Evolutionary conservation across 2,113 vertebrate species (phyloP).

Genomic region (Pseudorhombus dupliciocellatus): DNA sequence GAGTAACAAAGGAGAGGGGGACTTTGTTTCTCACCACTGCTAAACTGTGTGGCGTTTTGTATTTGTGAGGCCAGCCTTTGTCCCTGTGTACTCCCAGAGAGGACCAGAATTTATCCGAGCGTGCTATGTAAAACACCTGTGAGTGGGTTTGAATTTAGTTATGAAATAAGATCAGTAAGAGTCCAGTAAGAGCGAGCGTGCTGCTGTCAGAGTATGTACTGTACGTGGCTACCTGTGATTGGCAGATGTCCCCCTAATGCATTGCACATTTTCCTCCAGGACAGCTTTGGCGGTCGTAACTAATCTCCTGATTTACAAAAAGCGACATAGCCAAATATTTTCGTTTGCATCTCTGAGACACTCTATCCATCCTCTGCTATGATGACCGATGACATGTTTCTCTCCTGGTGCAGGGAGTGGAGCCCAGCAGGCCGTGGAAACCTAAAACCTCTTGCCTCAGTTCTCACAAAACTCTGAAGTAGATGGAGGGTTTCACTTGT

Average conservation of each 20-base stretch:
- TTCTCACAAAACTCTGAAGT: conserved; percentile 15
- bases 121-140: conserved; percentile 17
- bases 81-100: conserved; percentile 15
- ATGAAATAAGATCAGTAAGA: conserved; percentile 14
- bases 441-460: conserved; percentile 37
- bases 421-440: conserved; percentile 50
- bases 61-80: conserved; percentile 19
- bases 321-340: conserved; percentile 53
- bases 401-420: conserved; percentile 39
- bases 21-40: conserved; percentile 69
- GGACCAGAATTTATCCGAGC: conserved; percentile 10
- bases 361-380: conserved; percentile 62
- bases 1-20: conserved; percentile 59
- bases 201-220: conserved; percentile 15
- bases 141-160: background rate
- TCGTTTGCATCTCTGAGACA: conserved; percentile 60
- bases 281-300: conserved; percentile 43
- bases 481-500: conserved; percentile 36
- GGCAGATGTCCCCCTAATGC: conserved; percentile 51
- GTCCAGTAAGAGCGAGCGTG: background rate
- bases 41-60: conserved; percentile 37
- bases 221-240: conserved; percentile 24
- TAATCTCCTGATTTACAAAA: conserved; percentile 57
- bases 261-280: conserved; percentile 50
- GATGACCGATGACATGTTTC: conserved; percentile 68